Base-by-base conservation (phyloP, 1,140 invertebrate species). In the Metaphire vulgaris region DNA sequence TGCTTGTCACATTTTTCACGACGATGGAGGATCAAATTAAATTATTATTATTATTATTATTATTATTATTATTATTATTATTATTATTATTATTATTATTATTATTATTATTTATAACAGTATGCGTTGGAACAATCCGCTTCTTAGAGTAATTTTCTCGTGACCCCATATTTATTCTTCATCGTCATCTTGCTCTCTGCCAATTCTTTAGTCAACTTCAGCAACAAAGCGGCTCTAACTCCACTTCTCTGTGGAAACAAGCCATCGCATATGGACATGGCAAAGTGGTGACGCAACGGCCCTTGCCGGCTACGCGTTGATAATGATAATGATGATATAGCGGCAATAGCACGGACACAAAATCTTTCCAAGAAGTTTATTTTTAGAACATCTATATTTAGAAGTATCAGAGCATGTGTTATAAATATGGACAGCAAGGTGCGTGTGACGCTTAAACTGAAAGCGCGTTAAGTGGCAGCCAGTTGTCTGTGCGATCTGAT, bases 31-130 rank as follows among this genome's bases (percentile, higher is more conserved):
- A n/a, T n/a, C n/a, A n/a, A n/a, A n/a, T n/a, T n/a, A n/a, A n/a
- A 56, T 56, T 56, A 56, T 56, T 56, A 56, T 56, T 56, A 56
- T 56, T 56, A 56, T 56, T 56, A 56, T 56, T 56, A 56, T 56
- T 56, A 56, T 56, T 56, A 56, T 56, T 56, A 56, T 56, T 56
- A 56, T 56, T 56, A 56, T 56, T 56, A 56, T 56, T 56, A 56
- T 56, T 56, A 56, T 56, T 56, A 56, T 56, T 56, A 56, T 56
- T 56, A 56, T 56, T 56, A 56, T 56, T 56, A 56, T 56, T 56
- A 56, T 56, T 56, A 56, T 56, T 56, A 56, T 56, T 56, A 56
- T 56, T 56, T 12, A 12, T 56, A 56, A 12, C 21, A 56, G 6
- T 56, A 56, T 12, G 41, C 6, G 41, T 56, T 56, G 41, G 6